Evolutionary conservation across 2,113 vertebrate genomes (phyloP).

Genomic region (Aegithalos caudatus): DNA sequence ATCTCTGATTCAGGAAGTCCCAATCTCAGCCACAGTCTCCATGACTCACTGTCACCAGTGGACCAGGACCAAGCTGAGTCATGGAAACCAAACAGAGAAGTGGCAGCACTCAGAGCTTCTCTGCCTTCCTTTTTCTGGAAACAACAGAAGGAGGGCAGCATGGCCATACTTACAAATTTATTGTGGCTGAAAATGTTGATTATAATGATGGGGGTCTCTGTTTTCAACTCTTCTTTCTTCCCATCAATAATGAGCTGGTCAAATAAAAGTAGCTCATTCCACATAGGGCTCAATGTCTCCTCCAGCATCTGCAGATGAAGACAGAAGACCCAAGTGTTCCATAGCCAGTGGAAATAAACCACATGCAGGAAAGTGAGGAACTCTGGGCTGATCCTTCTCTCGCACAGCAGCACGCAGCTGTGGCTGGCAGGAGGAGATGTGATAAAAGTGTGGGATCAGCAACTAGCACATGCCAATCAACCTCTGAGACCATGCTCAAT

Average conservation of each 20-base stretch:
- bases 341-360: background rate
- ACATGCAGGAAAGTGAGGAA: background rate
- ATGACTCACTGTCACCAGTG: background rate
- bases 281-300: conserved; percentile 88
- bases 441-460: background rate
- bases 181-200: conserved; percentile 85
- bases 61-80: background rate
- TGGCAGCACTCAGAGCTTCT: background rate
- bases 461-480: background rate
- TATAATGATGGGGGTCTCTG: conserved; percentile 84
- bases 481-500: background rate
- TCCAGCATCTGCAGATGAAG: conserved; percentile 74
- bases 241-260: conserved; percentile 88
- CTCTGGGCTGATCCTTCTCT: background rate
- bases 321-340: background rate
- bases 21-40: background rate
- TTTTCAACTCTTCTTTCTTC: conserved; percentile 80
- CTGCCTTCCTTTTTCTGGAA: background rate
- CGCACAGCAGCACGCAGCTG: background rate
- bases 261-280: conserved; percentile 88
- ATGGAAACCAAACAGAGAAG: background rate
- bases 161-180: conserved; percentile 76
- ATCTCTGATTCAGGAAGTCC: background rate
- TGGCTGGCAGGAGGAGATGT: background rate
- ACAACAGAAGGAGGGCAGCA: background rate